Evolutionary conservation across 1,140 invertebrate genomes (phyloP).

Genomic region (Drosophila sproati): DNA sequence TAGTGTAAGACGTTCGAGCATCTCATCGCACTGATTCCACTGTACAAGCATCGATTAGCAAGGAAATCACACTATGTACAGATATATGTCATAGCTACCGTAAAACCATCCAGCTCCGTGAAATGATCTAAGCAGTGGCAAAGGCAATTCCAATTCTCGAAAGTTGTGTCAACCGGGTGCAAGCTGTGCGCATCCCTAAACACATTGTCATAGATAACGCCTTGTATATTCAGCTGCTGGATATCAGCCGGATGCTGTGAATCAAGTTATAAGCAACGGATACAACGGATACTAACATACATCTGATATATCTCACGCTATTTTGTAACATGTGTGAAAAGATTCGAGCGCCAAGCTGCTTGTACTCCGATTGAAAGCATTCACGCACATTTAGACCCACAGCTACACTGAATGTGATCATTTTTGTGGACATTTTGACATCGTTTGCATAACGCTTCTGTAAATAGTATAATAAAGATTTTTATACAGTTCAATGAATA

Average conservation of each 20-base stretch:
- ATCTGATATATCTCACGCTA: conserved; percentile 30
- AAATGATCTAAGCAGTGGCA: conserved; percentile 66
- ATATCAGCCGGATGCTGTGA: conserved; percentile 46
- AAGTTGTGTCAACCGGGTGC: conserved; percentile 45
- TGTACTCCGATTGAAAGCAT: conserved; percentile 49
- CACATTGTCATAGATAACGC: conserved; percentile 64
- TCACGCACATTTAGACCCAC: conserved; percentile 66
- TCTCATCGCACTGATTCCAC: conserved; percentile 74
- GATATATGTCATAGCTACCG: conserved; percentile 17
- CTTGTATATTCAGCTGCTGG: conserved; percentile 61
- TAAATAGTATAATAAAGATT: background rate
- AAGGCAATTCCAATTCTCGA: conserved; percentile 58
- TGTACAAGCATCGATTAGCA: background rate
- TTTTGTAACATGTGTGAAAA: conserved; percentile 51
- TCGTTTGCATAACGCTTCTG: conserved; percentile 41
- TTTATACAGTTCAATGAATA: background rate
- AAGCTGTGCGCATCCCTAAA: conserved; percentile 58
- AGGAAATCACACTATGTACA: background rate
- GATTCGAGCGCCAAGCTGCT: conserved; percentile 56
- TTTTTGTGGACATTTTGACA: conserved; percentile 39
- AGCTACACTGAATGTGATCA: conserved; percentile 55
- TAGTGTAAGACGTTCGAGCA: conserved; percentile 61
- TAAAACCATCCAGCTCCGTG: conserved; percentile 43
- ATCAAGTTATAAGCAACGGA: background rate
- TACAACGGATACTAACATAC: background rate